Evolutionary conservation across 2,888 invertebrate species (phyloP).

Genomic region (Pilophorus perplexus): DNA sequence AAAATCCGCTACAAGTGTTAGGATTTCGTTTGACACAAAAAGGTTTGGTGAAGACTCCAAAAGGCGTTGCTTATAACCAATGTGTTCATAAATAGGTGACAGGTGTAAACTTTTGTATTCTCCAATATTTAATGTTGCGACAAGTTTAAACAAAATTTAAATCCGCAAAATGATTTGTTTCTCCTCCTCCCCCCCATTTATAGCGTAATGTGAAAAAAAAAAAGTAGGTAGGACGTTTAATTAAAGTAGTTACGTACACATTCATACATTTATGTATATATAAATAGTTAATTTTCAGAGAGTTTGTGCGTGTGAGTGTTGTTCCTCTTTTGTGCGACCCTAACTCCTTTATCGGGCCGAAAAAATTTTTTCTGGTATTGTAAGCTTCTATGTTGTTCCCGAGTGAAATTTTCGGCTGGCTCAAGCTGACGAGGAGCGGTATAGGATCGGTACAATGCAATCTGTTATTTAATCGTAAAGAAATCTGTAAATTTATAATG

Average conservation of each 20-base stretch:
- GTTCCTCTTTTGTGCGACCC: constrained; percentile 18
- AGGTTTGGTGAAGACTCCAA: constrained; percentile 32
- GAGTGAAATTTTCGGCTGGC: background rate
- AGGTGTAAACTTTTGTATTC: constrained; percentile 41
- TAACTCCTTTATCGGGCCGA: constrained; percentile 9
- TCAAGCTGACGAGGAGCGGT: constrained; percentile 8
- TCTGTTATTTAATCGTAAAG: constrained; percentile 2
- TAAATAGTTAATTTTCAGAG: constrained; percentile 25
- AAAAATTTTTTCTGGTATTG: constrained; percentile 37
- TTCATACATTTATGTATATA: constrained; percentile 23
- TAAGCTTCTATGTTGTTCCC: constrained; percentile 44
- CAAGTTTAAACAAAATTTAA: background rate
- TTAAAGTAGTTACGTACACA: constrained; percentile 9
- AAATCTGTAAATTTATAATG: constrained; percentile 10
- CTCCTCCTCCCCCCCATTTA: background rate
- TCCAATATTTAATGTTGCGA: too few relatives aligned
- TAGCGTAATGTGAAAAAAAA: constrained; percentile 16
- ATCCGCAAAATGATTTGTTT: constrained; percentile 6
- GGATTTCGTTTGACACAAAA: constrained; percentile 10
- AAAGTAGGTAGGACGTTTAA: constrained; percentile 8
- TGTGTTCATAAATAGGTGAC: constrained; percentile 43
- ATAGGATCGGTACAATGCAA: constrained; percentile 37
- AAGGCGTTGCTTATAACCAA: constrained; percentile 41
- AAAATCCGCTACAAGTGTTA: too few relatives aligned
- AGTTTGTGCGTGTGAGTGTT: constrained; percentile 26